Conservation (phyloP, 1,140 invertebrate species). For the Drosophila cardini region DNA sequence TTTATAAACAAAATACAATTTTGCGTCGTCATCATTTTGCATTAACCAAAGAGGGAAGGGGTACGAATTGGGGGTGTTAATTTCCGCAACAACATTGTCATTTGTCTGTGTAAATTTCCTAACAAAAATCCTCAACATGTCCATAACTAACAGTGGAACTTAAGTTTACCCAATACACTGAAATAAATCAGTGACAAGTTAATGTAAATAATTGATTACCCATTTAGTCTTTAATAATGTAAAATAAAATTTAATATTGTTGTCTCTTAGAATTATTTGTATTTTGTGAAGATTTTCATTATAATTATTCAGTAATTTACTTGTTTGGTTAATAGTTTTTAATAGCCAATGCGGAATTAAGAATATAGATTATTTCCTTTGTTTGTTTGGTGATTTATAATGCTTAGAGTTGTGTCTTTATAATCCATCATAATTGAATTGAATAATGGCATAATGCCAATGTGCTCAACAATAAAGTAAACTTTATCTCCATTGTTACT, state of each 20-base stretch:
- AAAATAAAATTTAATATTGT: background rate
- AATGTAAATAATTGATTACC: conserved; percentile 3
- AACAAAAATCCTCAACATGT: conserved; percentile 9
- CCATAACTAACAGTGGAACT: conserved; percentile 9
- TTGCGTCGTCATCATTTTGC: conserved; percentile 29
- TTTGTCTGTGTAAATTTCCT: conserved; percentile 36
- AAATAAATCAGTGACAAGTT: conserved; percentile 5
- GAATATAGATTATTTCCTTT: conserved; percentile 18
- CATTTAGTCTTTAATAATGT: background rate
- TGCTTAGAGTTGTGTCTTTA: conserved; percentile 33
- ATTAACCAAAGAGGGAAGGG: conserved; percentile 22
- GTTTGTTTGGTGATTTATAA: background rate
- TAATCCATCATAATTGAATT: conserved; percentile 67
- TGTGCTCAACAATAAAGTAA: conserved; percentile 51
- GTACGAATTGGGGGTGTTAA: conserved; percentile 29
- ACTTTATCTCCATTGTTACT: conserved; percentile 57
- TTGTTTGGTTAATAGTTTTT: conserved; percentile 8
- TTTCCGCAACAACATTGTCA: conserved; percentile 44
- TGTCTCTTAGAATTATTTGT: background rate
- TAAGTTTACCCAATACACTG: conserved; percentile 16
- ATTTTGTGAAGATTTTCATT: background rate
- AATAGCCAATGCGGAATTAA: conserved; percentile 12
- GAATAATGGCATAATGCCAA: conserved; percentile 45
- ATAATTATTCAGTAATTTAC: background rate
- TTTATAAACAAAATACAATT: conserved; percentile 27